Evolutionary conservation across 2,113 vertebrate species (phyloP).

Genomic region (Todiramphus saurophagus): DNA sequence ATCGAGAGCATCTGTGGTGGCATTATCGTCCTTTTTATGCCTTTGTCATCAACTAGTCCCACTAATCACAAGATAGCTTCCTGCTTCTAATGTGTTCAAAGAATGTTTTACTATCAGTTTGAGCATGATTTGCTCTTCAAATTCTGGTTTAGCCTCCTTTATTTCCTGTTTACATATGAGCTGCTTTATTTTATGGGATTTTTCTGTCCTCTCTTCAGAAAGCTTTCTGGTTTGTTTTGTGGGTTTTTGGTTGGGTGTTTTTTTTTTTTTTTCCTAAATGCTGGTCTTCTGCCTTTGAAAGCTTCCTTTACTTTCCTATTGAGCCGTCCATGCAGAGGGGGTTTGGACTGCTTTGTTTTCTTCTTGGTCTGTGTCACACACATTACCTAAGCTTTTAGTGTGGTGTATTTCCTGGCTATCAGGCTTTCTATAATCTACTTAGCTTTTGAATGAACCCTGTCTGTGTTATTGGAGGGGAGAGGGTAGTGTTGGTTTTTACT

Average conservation of each 20-base stretch:
- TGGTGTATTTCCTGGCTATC: background rate
- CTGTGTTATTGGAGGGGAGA: background rate
- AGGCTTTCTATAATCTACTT: background rate
- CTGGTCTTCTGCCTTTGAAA: background rate
- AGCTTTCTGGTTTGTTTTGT: background rate
- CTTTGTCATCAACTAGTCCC: background rate
- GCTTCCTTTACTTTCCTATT: background rate
- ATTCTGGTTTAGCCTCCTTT: background rate
- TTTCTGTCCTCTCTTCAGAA: background rate
- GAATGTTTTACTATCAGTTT: background rate
- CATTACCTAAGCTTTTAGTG: background rate
- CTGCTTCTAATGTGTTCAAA: slow-evolving; percentile 29
- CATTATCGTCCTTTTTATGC: background rate
- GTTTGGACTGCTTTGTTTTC: background rate
- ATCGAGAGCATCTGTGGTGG: background rate
- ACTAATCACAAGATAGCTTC: background rate
- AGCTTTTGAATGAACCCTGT: background rate
- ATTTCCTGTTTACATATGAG: slow-evolving; percentile 17
- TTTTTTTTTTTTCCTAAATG: background rate
- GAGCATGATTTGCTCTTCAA: background rate
- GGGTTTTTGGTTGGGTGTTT: background rate
- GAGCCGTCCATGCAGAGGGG: background rate
- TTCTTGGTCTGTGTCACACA: background rate
- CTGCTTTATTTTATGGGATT: background rate
- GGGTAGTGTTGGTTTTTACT: background rate